Evolutionary conservation across 2,113 vertebrate genomes (phyloP), one percentile per base, ranked within the genome.

Genomic region (Macrotus californicus): DNA sequence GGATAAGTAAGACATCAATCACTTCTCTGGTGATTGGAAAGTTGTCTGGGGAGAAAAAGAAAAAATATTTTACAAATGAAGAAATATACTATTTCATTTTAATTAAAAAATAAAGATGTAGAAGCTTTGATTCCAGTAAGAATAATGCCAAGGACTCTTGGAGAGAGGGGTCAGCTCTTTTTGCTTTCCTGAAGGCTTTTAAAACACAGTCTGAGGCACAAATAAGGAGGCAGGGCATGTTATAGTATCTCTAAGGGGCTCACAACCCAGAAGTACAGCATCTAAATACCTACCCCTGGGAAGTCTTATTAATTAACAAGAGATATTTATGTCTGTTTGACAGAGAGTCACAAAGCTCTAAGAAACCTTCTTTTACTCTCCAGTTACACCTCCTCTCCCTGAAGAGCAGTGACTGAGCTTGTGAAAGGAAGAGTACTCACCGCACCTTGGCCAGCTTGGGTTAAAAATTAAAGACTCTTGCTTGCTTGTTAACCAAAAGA

Each of bases 321-420:
- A 94, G 22, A 77, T 83, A 64, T 64, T 70, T 70, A 59, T 48
- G 70, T 19, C 43, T 80, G 48, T 79, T 96, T 91, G 86, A 82
- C 41, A 91, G 56, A 96, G 82, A 89, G 50, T 85, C 54, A 13
- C 1, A 76, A 79, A 88, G 31, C 31, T 89, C 70, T 83, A 11
- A 29, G 56, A 95, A 97, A 79, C 34, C 36, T 97, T 82, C 69
- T 52, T 93, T 96, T 95, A 85, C 48, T 67, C 70, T 90, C 72
- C 59, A 67, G 46, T 82, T 81, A 77, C 94, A 82, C 6, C 56
- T 89, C 34, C 39, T 90, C 14, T 96, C 52, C 39, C 94, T 79
- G 29, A 93, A 93, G 52, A 88, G 7, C 67, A 66, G 43, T 52
- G 54, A 88, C 34, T 88, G 41, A 88, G 67, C 16, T 93, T 85